Conservation (phyloP, 2,888 invertebrate species). For the Cyclophora punctaria region DNA sequence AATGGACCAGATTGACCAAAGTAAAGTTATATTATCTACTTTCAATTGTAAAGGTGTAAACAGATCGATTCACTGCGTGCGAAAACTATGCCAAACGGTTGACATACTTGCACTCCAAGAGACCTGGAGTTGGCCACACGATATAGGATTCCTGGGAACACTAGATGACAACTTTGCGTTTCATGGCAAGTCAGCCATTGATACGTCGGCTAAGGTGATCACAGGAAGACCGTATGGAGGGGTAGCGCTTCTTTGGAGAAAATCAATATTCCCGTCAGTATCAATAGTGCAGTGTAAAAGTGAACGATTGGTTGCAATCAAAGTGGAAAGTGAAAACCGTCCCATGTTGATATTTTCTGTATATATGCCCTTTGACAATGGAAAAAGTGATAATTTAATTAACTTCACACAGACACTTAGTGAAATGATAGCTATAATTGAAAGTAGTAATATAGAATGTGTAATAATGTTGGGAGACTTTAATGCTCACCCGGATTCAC, state of each 20-base stretch:
- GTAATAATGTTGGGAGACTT: conserved; percentile 19
- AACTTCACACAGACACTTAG: conserved; percentile 17
- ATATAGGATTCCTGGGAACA: conserved; percentile 12
- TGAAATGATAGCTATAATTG: conserved; percentile 13
- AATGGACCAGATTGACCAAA: not conserved
- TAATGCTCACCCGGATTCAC: conserved; percentile 18
- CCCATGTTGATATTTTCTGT: conserved; percentile 14
- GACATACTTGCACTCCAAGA: conserved; percentile 20
- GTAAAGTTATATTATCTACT: conserved; percentile 1
- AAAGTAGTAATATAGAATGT: conserved; percentile 6
- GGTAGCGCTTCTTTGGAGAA: conserved; percentile 21
- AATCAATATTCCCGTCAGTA: conserved; percentile 13
- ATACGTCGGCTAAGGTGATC: conserved; percentile 16
- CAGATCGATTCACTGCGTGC: conserved; percentile 14
- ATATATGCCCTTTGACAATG: conserved; percentile 21
- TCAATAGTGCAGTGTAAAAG: conserved; percentile 14
- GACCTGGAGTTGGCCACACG: conserved; percentile 20
- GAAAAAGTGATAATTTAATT: conserved; percentile 11
- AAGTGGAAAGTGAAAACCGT: conserved; percentile 4
- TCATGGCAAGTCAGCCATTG: conserved; percentile 21
- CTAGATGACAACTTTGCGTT: conserved; percentile 16
- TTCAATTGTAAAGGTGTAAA: conserved; percentile 22
- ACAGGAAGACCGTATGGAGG: conserved; percentile 15
- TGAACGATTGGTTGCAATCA: conserved; percentile 10
- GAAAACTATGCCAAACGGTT: conserved; percentile 10